Evolutionary conservation across 2,888 invertebrate genomes (phyloP).

Genomic region (Disparrhopalites patrizii): DNA sequence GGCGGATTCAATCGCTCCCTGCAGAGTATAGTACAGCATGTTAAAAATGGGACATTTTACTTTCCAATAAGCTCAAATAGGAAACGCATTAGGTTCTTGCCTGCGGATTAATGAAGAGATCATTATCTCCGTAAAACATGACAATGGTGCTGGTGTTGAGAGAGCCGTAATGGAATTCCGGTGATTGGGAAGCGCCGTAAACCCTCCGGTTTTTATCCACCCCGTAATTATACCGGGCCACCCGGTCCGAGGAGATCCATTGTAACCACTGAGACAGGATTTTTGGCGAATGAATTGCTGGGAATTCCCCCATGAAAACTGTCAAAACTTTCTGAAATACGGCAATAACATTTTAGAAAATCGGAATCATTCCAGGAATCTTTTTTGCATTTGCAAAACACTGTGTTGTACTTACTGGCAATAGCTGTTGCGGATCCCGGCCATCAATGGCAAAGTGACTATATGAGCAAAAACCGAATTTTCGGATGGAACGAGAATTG

Average conservation of each 20-base stretch:
- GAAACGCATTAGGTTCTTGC: background rate
- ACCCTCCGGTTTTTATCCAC: no score
- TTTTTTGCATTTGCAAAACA: background rate
- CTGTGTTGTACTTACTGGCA: background rate
- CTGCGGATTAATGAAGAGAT: background rate
- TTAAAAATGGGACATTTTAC: background rate
- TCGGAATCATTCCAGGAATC: background rate
- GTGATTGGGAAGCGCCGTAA: no score
- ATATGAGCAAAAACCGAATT: background rate
- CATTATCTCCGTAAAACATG: background rate
- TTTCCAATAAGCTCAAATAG: background rate
- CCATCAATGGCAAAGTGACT: background rate
- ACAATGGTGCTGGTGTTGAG: background rate
- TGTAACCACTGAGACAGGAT: no score
- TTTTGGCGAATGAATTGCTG: background rate
- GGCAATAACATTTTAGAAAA: no score
- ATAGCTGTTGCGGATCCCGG: background rate
- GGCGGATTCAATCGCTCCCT: background rate
- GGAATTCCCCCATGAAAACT: no score
- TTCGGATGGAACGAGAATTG: no score
- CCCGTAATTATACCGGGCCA: no score
- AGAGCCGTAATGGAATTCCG: background rate
- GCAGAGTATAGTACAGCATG: background rate
- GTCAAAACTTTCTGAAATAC: no score
- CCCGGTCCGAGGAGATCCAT: no score